Conservation (phyloP, 1,140 invertebrate genomes). For the Drosophila seguyi region DNA sequence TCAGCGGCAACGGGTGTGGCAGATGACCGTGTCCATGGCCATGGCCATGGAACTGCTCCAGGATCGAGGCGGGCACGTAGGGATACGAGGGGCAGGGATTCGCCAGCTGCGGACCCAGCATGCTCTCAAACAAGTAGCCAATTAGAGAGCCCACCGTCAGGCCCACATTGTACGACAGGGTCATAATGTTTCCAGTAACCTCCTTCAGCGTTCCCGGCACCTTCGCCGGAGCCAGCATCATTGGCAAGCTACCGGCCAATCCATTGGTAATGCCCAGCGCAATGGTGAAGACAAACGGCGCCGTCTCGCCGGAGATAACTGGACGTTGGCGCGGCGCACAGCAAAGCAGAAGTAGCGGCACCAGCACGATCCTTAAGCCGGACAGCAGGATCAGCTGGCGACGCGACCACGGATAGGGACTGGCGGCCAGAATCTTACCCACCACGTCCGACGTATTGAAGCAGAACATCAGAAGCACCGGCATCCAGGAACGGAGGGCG, state of each 20-base stretch:
- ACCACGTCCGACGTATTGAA: slow-evolving; percentile 95
- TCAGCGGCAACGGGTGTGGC: slow-evolving; percentile 53
- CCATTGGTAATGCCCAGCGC: slow-evolving; percentile 94
- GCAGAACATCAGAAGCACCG: slow-evolving; percentile 94
- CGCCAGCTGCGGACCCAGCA: slow-evolving; percentile 88
- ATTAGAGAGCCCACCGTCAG: slow-evolving; percentile 92
- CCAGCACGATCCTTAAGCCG: slow-evolving; percentile 89
- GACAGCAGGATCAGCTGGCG: slow-evolving; percentile 90
- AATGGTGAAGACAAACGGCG: slow-evolving; percentile 89
- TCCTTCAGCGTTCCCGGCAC: slow-evolving; percentile 92
- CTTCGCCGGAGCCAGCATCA: slow-evolving; percentile 94
- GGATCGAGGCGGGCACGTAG: slow-evolving; percentile 56
- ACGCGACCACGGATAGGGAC: slow-evolving; percentile 92
- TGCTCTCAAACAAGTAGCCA: slow-evolving; percentile 92
- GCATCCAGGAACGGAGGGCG: slow-evolving; percentile 94
- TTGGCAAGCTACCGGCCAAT: slow-evolving; percentile 94
- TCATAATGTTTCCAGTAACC: slow-evolving; percentile 96
- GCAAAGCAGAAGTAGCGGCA: slow-evolving; percentile 93
- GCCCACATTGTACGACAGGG: slow-evolving; percentile 94
- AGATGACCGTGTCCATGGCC: slow-evolving; percentile 41
- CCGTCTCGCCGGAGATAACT: slow-evolving; percentile 89
- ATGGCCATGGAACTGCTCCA: slow-evolving; percentile 56
- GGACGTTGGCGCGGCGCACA: slow-evolving; percentile 91
- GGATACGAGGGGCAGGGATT: slow-evolving; percentile 84
- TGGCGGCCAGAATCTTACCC: slow-evolving; percentile 93